phyloP scores from a whole-genome alignment of 2,888 invertebrate genomes.

The Diaperis boleti region DNA sequence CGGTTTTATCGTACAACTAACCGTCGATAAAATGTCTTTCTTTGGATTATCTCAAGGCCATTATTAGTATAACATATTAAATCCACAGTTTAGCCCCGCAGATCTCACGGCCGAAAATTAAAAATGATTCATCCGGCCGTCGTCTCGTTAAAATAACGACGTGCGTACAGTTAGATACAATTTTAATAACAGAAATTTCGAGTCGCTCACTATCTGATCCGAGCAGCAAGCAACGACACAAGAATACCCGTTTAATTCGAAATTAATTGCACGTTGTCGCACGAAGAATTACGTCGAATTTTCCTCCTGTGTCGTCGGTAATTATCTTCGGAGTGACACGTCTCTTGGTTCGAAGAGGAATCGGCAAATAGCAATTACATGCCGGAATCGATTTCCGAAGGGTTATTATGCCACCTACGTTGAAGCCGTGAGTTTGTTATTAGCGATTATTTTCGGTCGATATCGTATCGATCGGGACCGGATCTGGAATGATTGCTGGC shows the following conservation, averaged over 20 bases:
- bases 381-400: slow-evolving; percentile 23
- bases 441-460: slow-evolving; percentile 37
- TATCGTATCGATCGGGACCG: not conserved
- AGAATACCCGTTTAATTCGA: slow-evolving; percentile 34
- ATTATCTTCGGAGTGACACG: slow-evolving; percentile 10
- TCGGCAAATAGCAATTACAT: slow-evolving; percentile 19
- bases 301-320: slow-evolving; percentile 8
- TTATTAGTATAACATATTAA: too few relatives aligned
- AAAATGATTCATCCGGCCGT: slow-evolving; percentile 26
- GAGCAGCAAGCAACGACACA: slow-evolving; percentile 32
- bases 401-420: slow-evolving; percentile 30
- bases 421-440: slow-evolving; percentile 12
- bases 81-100: not conserved
- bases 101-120: slow-evolving; percentile 34
- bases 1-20: not conserved
- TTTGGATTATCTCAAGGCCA: not conserved
- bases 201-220: slow-evolving; percentile 26
- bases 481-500: too few relatives aligned
- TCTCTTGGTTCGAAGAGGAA: not conserved
- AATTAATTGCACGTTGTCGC: slow-evolving; percentile 28
- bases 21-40: not conserved
- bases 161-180: slow-evolving; percentile 37
- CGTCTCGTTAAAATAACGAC: slow-evolving; percentile 27
- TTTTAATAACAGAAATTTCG: slow-evolving; percentile 31
- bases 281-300: slow-evolving; percentile 33